Conservation (phyloP, 2,888 invertebrate species). For the Drosophila pullipes region DNA sequence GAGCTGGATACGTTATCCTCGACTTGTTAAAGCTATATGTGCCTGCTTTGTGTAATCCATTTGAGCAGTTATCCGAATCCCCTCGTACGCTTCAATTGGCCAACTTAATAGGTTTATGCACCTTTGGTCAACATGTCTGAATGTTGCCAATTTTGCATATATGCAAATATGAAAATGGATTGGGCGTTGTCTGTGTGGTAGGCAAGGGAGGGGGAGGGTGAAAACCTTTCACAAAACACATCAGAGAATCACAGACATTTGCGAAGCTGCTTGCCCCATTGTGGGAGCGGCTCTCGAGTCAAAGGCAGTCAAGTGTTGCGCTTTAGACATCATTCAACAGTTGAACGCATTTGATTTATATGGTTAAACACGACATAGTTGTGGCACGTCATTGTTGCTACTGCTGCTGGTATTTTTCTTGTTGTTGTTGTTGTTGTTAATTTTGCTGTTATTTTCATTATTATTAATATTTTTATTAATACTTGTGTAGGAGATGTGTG, state of each 20-base stretch:
- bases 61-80: neutral
- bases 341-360: conserved; percentile 80
- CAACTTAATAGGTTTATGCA: conserved; percentile 30
- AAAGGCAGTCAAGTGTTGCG: conserved; percentile 78
- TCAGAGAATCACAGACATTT: conserved; percentile 22
- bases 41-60: neutral
- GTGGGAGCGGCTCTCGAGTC: conserved; percentile 22
- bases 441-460: conserved; percentile 40
- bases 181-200: neutral
- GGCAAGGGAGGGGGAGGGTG: neutral
- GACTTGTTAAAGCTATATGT: neutral
- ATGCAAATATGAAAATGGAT: conserved; percentile 62
- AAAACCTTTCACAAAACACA: conserved; percentile 17
- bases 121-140: conserved; percentile 35
- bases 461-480: conserved; percentile 47
- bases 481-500: conserved; percentile 42
- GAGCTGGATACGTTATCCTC: neutral
- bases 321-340: conserved; percentile 78
- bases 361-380: conserved; percentile 73
- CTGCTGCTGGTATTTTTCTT: conserved; percentile 5
- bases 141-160: conserved; percentile 50
- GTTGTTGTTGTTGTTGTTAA: conserved; percentile 10
- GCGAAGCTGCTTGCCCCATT: neutral
- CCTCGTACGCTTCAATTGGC: conserved; percentile 13
- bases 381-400: conserved; percentile 53